Base-by-base conservation (phyloP, 2,888 invertebrate species). In the Drosophila paramelanica region DNA sequence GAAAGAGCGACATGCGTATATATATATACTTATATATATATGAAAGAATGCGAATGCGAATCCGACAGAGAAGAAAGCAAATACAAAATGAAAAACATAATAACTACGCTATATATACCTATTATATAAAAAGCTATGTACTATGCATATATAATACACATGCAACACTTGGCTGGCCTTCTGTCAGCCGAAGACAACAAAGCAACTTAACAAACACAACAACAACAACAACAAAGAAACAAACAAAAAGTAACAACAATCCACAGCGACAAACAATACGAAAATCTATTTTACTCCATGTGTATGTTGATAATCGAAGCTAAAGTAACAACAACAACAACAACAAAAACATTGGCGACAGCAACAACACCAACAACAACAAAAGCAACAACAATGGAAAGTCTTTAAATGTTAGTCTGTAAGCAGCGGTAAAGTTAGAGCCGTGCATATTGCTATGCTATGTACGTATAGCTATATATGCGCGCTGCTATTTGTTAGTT, bases 391-490 rank as follows among this genome's bases (percentile, higher is more conserved):
- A 71, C 68, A 74, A 86, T 80, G 80, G 60, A 78, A 80, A 71
- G 79, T 84, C 88, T 83, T 72, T 83, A 84, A 70, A 87, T 83
- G 82, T 83, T 83, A 83, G 82, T 87, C 52, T 69, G 41, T 87
- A 86, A 86, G 84, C 67, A 81, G 79, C 66, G 70, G 65, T 81
- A 72, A 79, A 69, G 64, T 74, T 69, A 77, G 67, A 70, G 69
- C 61, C 81, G 84, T 75, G 78, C 67, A 69, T 75, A 51, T 73
- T 60, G 51, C 53, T 56, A 52, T 56, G 50, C 49, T 17, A 33
- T 49, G 43, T 57, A 55, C 25, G 31, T 52, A 61, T 71, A 58
- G 46, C 20, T 17, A 59, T 67, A 66, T 75, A 58, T 74, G 80
- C 66, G 61, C 78, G 69, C 69, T 78, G 84, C 81, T 78, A 83